A percentile compares a stretch with the other conserved stretches of the same genome.
Evolutionary conservation across 2,113 vertebrate species (phyloP).

Genomic region (Pampusana beccarii): DNA sequence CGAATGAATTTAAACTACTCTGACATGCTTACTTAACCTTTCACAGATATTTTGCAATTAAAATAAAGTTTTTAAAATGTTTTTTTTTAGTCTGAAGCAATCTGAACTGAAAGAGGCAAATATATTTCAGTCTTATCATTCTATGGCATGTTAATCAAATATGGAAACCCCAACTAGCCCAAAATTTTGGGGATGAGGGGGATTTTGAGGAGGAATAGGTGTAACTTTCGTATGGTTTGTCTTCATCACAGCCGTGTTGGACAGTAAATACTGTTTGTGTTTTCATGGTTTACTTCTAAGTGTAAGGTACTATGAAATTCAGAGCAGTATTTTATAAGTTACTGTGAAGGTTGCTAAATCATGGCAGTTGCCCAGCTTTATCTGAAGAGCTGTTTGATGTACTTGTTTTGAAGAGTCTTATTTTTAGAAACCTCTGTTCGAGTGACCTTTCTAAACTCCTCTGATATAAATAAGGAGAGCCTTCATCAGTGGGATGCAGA

Average conservation of each 20-base stretch:
- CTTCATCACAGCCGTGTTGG: not conserved
- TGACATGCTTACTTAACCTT: not conserved
- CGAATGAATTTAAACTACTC: not conserved
- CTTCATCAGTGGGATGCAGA: conserved; percentile 37
- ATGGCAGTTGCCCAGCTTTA: conserved; percentile 33
- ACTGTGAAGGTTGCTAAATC: not conserved
- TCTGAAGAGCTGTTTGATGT: conserved; percentile 61
- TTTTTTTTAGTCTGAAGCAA: not conserved
- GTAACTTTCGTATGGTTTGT: not conserved
- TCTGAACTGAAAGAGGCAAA: not conserved
- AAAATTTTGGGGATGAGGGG: not conserved
- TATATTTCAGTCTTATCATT: not conserved
- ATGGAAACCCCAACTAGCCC: not conserved
- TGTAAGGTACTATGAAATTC: not conserved
- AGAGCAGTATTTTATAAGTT: not conserved
- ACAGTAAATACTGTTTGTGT: not conserved
- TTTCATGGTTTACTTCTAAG: not conserved
- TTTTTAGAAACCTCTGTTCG: conserved; percentile 65
- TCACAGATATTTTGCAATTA: not conserved
- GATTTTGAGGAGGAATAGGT: not conserved
- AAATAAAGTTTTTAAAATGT: not conserved
- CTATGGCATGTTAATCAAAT: not conserved
- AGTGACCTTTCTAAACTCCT: conserved; percentile 56
- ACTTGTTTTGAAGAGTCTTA: conserved; percentile 64
- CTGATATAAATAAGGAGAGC: conserved; percentile 54